Conservation (phyloP, 2,113 vertebrate genomes). For the Peromyscus californicus region DNA sequence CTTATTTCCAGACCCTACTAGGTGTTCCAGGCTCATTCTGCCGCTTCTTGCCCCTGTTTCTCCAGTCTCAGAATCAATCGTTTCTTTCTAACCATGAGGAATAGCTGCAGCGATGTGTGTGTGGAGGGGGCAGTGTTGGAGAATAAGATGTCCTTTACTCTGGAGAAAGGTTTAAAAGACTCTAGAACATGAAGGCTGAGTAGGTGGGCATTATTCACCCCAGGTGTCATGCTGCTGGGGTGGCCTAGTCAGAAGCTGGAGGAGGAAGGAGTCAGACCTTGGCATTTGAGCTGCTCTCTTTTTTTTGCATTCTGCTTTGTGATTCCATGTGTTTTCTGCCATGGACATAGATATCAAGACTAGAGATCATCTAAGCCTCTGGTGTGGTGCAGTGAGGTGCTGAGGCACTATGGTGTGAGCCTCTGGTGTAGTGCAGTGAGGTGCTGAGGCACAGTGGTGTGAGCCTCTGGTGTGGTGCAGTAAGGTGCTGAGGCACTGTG, state of each 20-base stretch:
- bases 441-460: no score
- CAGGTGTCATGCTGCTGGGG: fast-evolving
- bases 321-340: fast-evolving
- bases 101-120: fast-evolving
- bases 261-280: background rate
- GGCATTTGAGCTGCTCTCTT: fast-evolving
- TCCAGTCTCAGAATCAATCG: background rate
- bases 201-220: fast-evolving
- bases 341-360: fast-evolving
- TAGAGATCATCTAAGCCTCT: fast-evolving
- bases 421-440: no score
- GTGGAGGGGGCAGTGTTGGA: no score
- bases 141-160: background rate
- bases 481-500: no score
- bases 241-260: no score
- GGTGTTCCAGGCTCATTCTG: no score
- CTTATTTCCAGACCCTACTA: background rate
- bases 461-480: background rate
- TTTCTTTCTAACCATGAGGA: background rate
- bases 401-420: no score
- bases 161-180: background rate
- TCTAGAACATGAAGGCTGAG: background rate
- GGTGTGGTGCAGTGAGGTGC: no score
- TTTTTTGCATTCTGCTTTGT: fast-evolving
- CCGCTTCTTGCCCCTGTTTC: background rate